Conservation (phyloP, 2,797 vertebrate genomes). For the Triplophysa bombifrons region DNA sequence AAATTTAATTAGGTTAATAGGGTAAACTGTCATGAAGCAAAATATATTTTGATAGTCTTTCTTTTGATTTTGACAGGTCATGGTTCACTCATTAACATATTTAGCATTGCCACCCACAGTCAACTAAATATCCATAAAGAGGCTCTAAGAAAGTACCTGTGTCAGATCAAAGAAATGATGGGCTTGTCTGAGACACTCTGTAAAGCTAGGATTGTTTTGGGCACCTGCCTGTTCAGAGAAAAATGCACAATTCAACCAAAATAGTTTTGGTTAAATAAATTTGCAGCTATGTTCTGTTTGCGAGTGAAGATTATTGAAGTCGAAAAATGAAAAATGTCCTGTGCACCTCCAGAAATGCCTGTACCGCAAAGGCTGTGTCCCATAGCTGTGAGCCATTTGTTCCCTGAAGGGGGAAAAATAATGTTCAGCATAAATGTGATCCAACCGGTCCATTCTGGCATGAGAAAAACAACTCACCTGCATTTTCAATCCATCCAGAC, state of each 20-base stretch:
- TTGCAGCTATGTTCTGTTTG: not conserved
- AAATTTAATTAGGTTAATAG: no score
- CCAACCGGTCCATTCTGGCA: not conserved
- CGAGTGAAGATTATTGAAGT: not conserved
- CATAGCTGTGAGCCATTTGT: slow-evolving; percentile 97
- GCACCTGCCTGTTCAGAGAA: slow-evolving; percentile 82
- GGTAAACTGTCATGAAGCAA: no score
- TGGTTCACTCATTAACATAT: no score
- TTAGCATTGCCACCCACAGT: not conserved
- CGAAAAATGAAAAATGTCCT: not conserved
- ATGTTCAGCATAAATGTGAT: not conserved
- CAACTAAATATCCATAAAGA: not conserved
- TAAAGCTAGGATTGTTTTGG: slow-evolving; percentile 78
- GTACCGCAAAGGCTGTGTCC: slow-evolving; percentile 92
- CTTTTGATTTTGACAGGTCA: no score
- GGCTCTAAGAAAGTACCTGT: slow-evolving; percentile 76
- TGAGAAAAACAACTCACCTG: slow-evolving; percentile 78
- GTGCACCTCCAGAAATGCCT: slow-evolving; percentile 92
- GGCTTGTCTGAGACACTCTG: slow-evolving; percentile 77
- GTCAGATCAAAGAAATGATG: slow-evolving; percentile 82
- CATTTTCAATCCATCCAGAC: slow-evolving; percentile 96
- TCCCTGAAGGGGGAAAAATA: slow-evolving; percentile 75
- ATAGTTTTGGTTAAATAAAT: no score
- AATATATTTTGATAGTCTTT: no score
- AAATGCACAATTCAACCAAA: slow-evolving; percentile 15